Conservation (phyloP, 2,797 vertebrate genomes). For the Tangara arthus region DNA sequence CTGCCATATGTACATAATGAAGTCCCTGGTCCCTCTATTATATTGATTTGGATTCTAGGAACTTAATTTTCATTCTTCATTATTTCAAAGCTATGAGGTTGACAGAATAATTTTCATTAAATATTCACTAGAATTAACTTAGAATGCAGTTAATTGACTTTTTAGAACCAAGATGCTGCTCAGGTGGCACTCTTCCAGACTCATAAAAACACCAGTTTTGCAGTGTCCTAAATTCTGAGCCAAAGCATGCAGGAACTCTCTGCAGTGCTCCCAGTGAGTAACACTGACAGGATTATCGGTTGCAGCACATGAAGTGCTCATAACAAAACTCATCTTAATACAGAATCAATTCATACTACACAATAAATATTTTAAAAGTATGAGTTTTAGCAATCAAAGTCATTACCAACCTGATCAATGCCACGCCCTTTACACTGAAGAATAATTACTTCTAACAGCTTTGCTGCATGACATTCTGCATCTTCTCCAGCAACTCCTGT, state of each 20-base stretch:
- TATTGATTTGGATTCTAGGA: background rate
- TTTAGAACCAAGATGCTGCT: background rate
- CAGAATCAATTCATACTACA: background rate
- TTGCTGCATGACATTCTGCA: conserved; percentile 97
- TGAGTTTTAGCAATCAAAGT: background rate
- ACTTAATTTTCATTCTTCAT: background rate
- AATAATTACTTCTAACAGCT: conserved; percentile 94
- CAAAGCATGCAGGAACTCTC: background rate
- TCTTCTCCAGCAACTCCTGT: conserved; percentile 97
- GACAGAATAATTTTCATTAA: background rate
- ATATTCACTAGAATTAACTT: background rate
- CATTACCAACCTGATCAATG: conserved; percentile 90
- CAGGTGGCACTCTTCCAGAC: background rate
- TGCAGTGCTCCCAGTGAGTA: background rate
- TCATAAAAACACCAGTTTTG: background rate
- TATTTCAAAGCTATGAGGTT: background rate
- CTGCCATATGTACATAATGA: background rate
- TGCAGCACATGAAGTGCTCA: accelerated
- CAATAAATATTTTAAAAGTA: accelerated
- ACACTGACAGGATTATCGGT: background rate
- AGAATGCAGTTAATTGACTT: background rate
- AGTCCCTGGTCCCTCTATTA: background rate
- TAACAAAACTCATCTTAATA: background rate
- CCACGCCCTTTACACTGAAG: conserved; percentile 98
- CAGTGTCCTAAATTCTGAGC: background rate